Percentiles rank a stretch among this genome's conserved stretches.
phyloP scores from a whole-genome alignment of 1,140 invertebrate genomes.

The Drosophila ambigua region DNA sequence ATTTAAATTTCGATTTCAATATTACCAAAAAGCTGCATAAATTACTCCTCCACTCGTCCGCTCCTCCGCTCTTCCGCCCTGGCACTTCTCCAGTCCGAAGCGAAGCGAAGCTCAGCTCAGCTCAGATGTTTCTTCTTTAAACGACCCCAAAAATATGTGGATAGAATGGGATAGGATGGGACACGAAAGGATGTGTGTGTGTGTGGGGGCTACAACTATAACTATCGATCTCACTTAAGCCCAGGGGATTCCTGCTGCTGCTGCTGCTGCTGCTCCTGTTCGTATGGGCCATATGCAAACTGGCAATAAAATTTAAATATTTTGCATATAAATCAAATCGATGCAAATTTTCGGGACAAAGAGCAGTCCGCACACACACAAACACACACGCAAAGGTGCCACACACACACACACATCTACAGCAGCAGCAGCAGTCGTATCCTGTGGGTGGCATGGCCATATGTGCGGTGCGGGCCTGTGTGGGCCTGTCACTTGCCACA shows the following conservation, averaged over 20 bases:
- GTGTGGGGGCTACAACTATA: slow-evolving; percentile 50
- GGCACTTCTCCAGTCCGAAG: not conserved
- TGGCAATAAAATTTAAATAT: slow-evolving; percentile 82
- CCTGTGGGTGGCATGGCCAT: slow-evolving; percentile 16
- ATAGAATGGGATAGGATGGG: not conserved
- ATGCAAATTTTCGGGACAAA: slow-evolving; percentile 75
- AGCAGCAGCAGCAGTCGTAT: too few species aligned
- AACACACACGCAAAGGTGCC: slow-evolving; percentile 22
- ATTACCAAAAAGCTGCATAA: slow-evolving; percentile 64
- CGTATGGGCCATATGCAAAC: slow-evolving; percentile 69
- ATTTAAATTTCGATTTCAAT: slow-evolving; percentile 72
- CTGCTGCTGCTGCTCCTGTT: slow-evolving; percentile 15
- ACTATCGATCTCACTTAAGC: slow-evolving; percentile 78
- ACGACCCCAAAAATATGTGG: not conserved
- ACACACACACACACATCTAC: too few species aligned
- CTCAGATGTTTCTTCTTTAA: slow-evolving; percentile 37
- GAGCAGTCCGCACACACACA: not conserved
- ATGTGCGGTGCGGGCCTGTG: not conserved
- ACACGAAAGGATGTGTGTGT: not conserved
- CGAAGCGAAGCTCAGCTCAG: slow-evolving; percentile 19
- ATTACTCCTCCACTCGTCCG: slow-evolving; percentile 38
- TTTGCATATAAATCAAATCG: slow-evolving; percentile 82
- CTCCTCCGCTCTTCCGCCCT: too few species aligned
- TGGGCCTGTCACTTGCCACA: slow-evolving; percentile 32
- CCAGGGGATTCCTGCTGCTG: slow-evolving; percentile 22